These are phyloP conservation scores for Centropus unirufus DNA, from an alignment of 2,113 vertebrate genomes.

Conservation along the genomic window DNA sequence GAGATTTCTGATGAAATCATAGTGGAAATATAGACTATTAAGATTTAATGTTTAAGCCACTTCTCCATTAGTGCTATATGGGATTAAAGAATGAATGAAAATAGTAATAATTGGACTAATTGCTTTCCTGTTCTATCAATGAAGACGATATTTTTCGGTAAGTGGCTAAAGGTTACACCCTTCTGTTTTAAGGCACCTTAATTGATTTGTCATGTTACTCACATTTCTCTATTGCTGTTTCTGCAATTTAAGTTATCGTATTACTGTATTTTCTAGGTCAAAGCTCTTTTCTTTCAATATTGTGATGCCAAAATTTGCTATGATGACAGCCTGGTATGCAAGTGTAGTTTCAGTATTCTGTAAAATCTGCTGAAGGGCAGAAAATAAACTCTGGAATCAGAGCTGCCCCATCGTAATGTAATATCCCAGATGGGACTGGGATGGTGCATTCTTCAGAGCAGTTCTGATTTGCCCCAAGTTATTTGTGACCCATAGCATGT, in stretches of 20 bases:
- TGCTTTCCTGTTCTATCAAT: background rate
- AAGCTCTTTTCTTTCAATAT: background rate
- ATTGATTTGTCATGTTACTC: background rate
- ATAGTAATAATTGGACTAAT: background rate
- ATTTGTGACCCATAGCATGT: conserved; percentile 1
- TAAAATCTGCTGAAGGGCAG: conserved; percentile 16
- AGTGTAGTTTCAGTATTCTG: conserved; percentile 6
- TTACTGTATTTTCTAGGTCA: background rate
- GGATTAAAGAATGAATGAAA: background rate
- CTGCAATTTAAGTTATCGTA: background rate
- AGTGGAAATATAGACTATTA: background rate
- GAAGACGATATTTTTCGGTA: background rate
- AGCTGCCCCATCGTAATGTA: background rate
- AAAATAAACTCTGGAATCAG: conserved; percentile 6
- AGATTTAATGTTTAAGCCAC: background rate
- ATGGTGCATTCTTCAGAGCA: conserved; percentile 11
- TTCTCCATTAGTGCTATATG: background rate
- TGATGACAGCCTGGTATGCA: background rate
- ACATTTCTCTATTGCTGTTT: background rate
- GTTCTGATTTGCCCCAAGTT: conserved; percentile 4
- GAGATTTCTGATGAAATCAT: background rate
- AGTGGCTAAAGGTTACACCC: background rate
- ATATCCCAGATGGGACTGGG: conserved; percentile 13
- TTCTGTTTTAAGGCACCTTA: background rate
- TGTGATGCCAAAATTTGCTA: background rate